Conservation (phyloP, 2,113 vertebrate species). For the Corythornis cristatus region DNA sequence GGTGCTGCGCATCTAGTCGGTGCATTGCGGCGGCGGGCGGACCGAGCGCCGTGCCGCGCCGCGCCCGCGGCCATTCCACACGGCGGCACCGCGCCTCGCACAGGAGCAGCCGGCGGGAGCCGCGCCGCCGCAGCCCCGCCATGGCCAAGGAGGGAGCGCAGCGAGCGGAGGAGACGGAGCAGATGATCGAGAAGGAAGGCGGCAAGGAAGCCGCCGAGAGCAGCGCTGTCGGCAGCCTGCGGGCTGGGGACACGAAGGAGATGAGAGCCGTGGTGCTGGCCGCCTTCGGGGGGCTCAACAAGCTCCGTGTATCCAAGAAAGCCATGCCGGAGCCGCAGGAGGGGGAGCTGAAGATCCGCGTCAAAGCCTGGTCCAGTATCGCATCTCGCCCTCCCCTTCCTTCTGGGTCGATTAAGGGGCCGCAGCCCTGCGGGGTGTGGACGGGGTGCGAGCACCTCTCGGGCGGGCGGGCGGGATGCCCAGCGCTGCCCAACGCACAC, state of each 20-base stretch:
- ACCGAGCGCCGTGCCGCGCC: neutral
- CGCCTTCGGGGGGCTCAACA: constrained; percentile 93
- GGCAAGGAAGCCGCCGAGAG: constrained; percentile 73
- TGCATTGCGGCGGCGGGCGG: constrained; percentile 49
- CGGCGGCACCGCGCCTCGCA: neutral
- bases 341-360: constrained; percentile 95
- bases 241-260: constrained; percentile 84
- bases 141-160: constrained; percentile 91
- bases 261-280: constrained; percentile 92
- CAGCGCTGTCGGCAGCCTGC: constrained; percentile 62
- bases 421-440: neutral
- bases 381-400: neutral
- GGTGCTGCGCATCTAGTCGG: constrained; percentile 46
- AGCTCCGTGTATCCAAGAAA: constrained; percentile 90
- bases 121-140: constrained; percentile 32
- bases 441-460: neutral
- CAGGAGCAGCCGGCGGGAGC: constrained; percentile 70
- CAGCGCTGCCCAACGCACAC: too few species aligned
- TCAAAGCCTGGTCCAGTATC: constrained; percentile 91
- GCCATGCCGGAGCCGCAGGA: constrained; percentile 92
- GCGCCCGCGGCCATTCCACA: constrained; percentile 71
- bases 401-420: neutral
- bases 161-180: constrained; percentile 90
- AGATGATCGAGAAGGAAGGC: constrained; percentile 87
- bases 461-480: neutral